Base-by-base conservation (phyloP, 2,888 invertebrate species). In the Scaptomyza reducta region DNA sequence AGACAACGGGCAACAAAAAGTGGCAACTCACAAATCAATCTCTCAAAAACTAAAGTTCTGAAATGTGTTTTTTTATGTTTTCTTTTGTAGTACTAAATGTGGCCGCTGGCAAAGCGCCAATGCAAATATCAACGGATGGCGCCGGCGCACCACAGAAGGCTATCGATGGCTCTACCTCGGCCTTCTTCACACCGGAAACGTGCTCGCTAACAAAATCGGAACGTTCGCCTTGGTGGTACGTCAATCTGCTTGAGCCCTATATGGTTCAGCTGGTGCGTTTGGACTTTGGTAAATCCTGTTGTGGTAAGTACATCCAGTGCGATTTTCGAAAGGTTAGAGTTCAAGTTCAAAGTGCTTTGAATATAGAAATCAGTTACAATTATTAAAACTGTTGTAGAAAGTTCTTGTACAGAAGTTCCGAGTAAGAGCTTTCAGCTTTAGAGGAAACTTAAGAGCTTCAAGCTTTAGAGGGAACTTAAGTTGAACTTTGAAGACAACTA, bases 211-310 rank as follows among this genome's bases (percentile, higher is more conserved):
- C 97, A 1, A 95, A 95, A 91, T 91, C 95, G 0, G 97, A 97
- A 91, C 92, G 95, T n/a, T 94, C 95, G 29, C 97, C 97, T 2
- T 97, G 97, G 97, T 98, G 97, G 97, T 98, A 98, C 92, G 97
- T 98, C 83, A 98, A 98, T 92, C 94, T 98, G 1, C 93, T 98
- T 69, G 98, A 98, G 90, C 97, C 98, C 0, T 98, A 98, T 91
- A 97, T 98, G 97, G 97, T 98, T 67, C 97, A 98, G 90, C 93
- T 98, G 64, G 97, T 98, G 27, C 93, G 97, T 45, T 92, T 98
- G 64, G 97, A 97, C 93, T 97, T 97, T 89, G 97, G 97, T 68
- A 96, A 96, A 91, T 94, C 96, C 22, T 97, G 97, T 89, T 97
- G 97, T 90, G 97, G 97, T 96, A 92, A 95, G 96, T 93, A 16